Base-by-base conservation (phyloP, 2,888 invertebrate species). In the Plagodis dolabraria region DNA sequence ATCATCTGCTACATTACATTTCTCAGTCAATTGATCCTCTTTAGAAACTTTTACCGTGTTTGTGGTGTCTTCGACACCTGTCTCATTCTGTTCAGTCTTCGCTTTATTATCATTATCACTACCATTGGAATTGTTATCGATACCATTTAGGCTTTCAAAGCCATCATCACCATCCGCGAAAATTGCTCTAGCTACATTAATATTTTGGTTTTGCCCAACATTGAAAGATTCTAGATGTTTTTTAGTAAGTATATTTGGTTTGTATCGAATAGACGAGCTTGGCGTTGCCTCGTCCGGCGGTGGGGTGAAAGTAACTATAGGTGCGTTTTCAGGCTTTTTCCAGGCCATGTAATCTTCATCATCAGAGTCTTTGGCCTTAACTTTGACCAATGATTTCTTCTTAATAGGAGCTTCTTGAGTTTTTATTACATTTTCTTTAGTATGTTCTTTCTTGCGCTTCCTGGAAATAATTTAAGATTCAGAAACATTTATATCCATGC, bases 91-190 rank as follows among this genome's bases (percentile, higher is more conserved):
- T 53, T 72, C 72, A 69, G 69, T 72, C 60, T 74, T 77, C 33
- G 63, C 38, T 64, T 71, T 77, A 51, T 75, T 85, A 43, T 92
- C 92, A 45, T 76, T 86, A 63, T 93, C 91, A 68, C 96, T 96
- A 54, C 94, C 94, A 74, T 95, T 95, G 0, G 96, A 96, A 67
- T 95, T 96, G 79, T 96, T 96, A 10, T 96, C 96, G 74, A 96
- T 96, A 8, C 96, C 96, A 74, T 96, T 97, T 7, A 97, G 93
- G 81, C 97, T 97, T 87, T 97, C 97, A 75, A 97, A 97, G 10
- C 97, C 97, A 77, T 97, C 97, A 77, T 97, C 97, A 78, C 96
- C 93, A 61, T 93, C 93, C 35, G 89, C 88, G 47, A 90, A 81
- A 53, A 82, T 76, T 0, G 83, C 80, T 73, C 80, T 78, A 0